These are phyloP conservation scores for Gadus chalcogrammus DNA, from an alignment of 2,113 vertebrate genomes.

Conservation along the genomic window DNA sequence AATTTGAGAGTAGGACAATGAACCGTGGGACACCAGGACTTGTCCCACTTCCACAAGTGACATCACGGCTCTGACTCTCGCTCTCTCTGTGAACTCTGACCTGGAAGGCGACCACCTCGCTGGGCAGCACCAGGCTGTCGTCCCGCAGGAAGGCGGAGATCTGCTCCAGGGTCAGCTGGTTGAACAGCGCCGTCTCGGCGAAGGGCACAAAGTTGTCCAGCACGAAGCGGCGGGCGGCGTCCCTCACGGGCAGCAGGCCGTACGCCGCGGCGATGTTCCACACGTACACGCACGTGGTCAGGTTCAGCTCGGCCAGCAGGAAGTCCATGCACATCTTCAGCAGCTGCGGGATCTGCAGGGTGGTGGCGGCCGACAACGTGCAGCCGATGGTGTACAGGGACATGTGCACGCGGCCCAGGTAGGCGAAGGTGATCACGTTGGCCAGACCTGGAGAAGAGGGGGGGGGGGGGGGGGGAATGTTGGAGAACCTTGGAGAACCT, in stretches of 20 bases:
- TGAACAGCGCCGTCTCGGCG: conserved; percentile 75
- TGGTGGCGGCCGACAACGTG: conserved; percentile 73
- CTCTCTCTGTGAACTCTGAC: conserved; percentile 43
- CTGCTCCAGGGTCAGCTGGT: conserved; percentile 79
- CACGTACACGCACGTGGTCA: conserved; percentile 80
- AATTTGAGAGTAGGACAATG: no score
- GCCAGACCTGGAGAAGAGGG: conserved; percentile 64
- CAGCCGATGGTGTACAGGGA: conserved; percentile 84
- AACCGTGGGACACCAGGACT: no score
- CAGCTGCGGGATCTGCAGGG: conserved; percentile 75
- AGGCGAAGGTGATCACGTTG: conserved; percentile 78
- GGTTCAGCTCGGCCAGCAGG: conserved; percentile 75
- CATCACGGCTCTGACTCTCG: no score
- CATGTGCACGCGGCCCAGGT: conserved; percentile 81
- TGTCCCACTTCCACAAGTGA: no score
- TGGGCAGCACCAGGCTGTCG: conserved; percentile 72
- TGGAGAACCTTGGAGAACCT: not conserved
- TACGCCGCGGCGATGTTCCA: conserved; percentile 80
- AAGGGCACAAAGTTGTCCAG: conserved; percentile 80
- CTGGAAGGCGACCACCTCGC: conserved; percentile 79
- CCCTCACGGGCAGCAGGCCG: conserved; percentile 66
- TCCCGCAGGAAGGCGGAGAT: conserved; percentile 79
- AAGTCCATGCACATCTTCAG: conserved; percentile 81
- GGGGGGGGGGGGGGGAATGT: not conserved
- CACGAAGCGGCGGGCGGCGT: conserved; percentile 71